Conservation (phyloP, 2,113 vertebrate species). For the Petroica traversi region DNA sequence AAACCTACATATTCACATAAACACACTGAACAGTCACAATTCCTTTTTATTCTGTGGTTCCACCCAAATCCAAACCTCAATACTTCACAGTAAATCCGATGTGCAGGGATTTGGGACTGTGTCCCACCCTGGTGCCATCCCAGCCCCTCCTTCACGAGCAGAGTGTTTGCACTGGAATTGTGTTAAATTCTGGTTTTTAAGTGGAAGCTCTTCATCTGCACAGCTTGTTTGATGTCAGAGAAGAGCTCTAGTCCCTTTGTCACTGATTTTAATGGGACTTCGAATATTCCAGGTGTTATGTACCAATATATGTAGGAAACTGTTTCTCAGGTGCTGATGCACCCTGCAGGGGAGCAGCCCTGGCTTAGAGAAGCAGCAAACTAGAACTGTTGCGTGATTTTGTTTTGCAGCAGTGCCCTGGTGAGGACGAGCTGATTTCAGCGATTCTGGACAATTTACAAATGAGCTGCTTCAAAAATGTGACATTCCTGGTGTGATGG, state of each 20-base stretch:
- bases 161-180: neutral
- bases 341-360: neutral
- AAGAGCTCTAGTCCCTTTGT: neutral
- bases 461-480: neutral
- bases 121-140: neutral
- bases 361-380: neutral
- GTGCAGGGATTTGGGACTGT: neutral
- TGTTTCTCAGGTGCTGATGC: neutral
- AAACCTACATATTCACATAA: neutral
- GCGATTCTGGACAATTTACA: neutral
- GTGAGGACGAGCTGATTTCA: neutral
- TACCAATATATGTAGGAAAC: neutral
- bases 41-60: neutral
- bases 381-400: neutral
- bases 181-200: neutral
- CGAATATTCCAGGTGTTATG: neutral
- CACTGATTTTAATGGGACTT: neutral
- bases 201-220: neutral
- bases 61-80: neutral
- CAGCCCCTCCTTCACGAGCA: neutral
- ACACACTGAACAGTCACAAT: rapidly evolving
- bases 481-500: neutral
- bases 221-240: neutral
- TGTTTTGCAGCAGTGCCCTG: neutral
- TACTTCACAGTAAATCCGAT: rapidly evolving